Base-by-base conservation (phyloP, 2,888 invertebrate genomes). In the Mesorhabditis spiculigera region DNA sequence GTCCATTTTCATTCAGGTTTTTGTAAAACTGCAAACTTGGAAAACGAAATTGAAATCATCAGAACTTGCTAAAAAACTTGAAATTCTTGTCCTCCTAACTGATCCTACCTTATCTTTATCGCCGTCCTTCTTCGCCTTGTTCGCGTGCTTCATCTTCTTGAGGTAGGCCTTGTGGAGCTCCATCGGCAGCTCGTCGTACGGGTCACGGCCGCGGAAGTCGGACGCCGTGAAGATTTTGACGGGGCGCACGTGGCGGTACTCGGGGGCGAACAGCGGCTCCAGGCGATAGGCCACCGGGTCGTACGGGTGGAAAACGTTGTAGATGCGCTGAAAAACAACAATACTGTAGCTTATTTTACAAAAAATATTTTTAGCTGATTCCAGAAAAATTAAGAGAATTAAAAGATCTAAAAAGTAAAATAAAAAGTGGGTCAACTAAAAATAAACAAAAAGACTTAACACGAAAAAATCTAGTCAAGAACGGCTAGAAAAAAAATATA, bases 271-370 rank as follows among this genome's bases (percentile, higher is more conserved):
- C 28, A 85, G 74, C 5, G 85, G 85, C 68, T 84, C 84, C 28
- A 84, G 68, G 1, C 84, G 80, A 66, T 84, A 84, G 16, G 84
- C 82, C 4, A 84, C 83, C n/a, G 83, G 83, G 63, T 79, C 79
- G 43, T 79, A 81, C 0, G 81, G 81, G 68, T 81, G 81, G 77
- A 80, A 81, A 6, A 85, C 80, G 71, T 85, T 85, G 77, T 81
- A 82, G 43, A 85, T 77, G n/a, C 83, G 71, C 71, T 81, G 65
- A 5, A 66, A 16, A 45, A 45, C 67, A 50, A 70, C 70, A 41
- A 65, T 66, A 6, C n/a, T n/a, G n/a, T n/a, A n/a, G n/a, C n/a
- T n/a, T n/a, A n/a, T n/a, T n/a, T n/a, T n/a, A n/a, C n/a, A n/a
- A n/a, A n/a, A n/a, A n/a, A n/a, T n/a, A n/a, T n/a, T n/a, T n/a